Evolutionary conservation across 2,888 invertebrate genomes (phyloP).

Genomic region (Parelbella ahira): DNA sequence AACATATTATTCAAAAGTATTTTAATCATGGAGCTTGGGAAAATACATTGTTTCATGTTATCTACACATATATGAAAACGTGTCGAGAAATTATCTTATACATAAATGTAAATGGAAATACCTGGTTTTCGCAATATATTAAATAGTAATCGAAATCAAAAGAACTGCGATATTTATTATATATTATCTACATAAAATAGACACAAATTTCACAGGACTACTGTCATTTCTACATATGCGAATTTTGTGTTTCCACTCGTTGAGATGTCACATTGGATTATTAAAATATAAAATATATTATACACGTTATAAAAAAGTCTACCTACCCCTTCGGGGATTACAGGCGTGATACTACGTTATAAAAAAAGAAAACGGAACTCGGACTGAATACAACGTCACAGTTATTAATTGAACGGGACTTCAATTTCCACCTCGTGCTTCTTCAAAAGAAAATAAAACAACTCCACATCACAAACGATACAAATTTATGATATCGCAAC

Average conservation of each 20-base stretch:
- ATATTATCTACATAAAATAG: too few species aligned
- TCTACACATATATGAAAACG: too few species aligned
- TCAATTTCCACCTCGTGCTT: conserved; percentile 10
- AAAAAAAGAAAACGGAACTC: conserved; percentile 13
- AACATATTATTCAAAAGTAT: too few species aligned
- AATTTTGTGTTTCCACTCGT: neutral
- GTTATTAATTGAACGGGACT: conserved; percentile 17
- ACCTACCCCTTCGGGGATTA: too few species aligned
- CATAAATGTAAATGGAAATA: neutral
- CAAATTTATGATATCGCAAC: conserved; percentile 57
- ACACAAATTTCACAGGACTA: conserved; percentile 7
- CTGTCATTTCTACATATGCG: neutral
- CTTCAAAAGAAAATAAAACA: conserved; percentile 34
- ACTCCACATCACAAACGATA: conserved; percentile 28
- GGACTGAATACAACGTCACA: conserved; percentile 12
- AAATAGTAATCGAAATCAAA: too few species aligned
- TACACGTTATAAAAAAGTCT: too few species aligned
- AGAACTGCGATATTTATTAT: too few species aligned
- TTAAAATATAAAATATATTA: conserved; percentile 2
- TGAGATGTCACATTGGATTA: conserved; percentile 1
- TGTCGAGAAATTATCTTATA: neutral
- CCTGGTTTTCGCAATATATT: too few species aligned
- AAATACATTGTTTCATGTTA: too few species aligned
- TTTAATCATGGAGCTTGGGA: too few species aligned
- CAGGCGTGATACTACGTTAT: too few species aligned